Base-by-base conservation (phyloP, 2,888 invertebrate genomes). In the Fragum fragum region DNA sequence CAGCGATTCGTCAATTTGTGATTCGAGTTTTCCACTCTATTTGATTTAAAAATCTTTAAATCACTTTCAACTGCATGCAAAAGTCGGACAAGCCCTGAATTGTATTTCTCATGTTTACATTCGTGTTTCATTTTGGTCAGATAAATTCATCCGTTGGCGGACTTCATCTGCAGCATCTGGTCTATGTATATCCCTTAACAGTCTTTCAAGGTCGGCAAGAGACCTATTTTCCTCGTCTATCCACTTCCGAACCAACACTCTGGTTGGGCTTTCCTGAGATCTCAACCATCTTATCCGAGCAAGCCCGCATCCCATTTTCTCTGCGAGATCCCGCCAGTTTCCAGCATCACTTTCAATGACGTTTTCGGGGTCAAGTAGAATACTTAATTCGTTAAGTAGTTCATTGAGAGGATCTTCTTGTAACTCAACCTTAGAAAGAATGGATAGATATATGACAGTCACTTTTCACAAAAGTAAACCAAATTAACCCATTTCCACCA, bases 311-410 rank as follows among this genome's bases (percentile, higher is more conserved):
- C 81, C 80, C 70, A 89, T 77, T 66, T 79, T 78, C 11, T 83
- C 83, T 1, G 89, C 89, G 11, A 89, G 52, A n/a, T 66, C 63
- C n/a, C 73, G 74, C 84, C 86, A 89, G 77, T 88, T 86, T 0
- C 78, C 83, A 1, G 81, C 57, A 28, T 80, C 81, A 28, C 76
- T 57, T 7, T 71, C 72, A 28, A 42, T 32, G 11, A 36, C 52
- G 16, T 70, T 75, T 1, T 57, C 63, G 0, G 85, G 85, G 36
- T 88, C 87, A 14, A 88, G 77, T 2, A 85, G 42, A 26, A 88
- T 74, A 7, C 76, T 52, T 18, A 87, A 59, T 36, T 79, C 78
- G n/a, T 77, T 66, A 18, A 80, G 66, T 11, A 86, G 55, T 11
- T 85, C 77, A 42, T 69, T 52, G 18, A 59, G 39, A 9, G 84